Evolutionary conservation across 1,140 invertebrate genomes (phyloP).

Genomic region (Aphaenogaster floridana): DNA sequence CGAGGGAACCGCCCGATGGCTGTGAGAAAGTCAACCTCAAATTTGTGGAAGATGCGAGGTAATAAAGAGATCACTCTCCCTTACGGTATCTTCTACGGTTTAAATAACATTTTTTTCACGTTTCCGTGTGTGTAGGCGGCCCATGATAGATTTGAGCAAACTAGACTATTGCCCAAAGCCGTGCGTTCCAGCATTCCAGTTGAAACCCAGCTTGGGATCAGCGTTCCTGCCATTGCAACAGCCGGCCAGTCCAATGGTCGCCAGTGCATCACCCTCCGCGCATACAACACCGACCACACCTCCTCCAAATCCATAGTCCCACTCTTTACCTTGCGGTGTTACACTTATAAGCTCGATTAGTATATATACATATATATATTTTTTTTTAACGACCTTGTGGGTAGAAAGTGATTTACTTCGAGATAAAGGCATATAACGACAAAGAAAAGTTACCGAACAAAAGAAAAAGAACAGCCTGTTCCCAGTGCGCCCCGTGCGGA

Average conservation of each 20-base stretch:
- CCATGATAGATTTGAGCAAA: constrained; percentile 87
- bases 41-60: constrained; percentile 90
- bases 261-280: constrained; percentile 81
- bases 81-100: background rate
- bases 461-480: constrained; percentile 70
- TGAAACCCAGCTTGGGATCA: constrained; percentile 93
- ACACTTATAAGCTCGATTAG: constrained; percentile 80
- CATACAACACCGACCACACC: constrained; percentile 85
- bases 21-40: constrained; percentile 93
- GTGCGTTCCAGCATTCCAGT: constrained; percentile 90
- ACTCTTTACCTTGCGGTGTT: constrained; percentile 76
- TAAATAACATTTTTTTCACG: background rate
- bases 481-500: constrained; percentile 69
- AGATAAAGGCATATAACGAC: constrained; percentile 75
- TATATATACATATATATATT: constrained; percentile 76
- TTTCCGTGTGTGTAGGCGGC: constrained; percentile 80
- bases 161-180: constrained; percentile 88
- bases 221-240: constrained; percentile 93
- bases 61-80: constrained; percentile 58
- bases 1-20: constrained; percentile 94
- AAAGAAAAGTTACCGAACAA: constrained; percentile 79
- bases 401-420: constrained; percentile 79
- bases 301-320: constrained; percentile 87
- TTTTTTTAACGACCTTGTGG: constrained; percentile 79
- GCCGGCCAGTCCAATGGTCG: constrained; percentile 83